Evolutionary conservation across 2,113 vertebrate species (phyloP), one percentile per base, ranked within the genome.

Genomic region (Eurystomus gularis): DNA sequence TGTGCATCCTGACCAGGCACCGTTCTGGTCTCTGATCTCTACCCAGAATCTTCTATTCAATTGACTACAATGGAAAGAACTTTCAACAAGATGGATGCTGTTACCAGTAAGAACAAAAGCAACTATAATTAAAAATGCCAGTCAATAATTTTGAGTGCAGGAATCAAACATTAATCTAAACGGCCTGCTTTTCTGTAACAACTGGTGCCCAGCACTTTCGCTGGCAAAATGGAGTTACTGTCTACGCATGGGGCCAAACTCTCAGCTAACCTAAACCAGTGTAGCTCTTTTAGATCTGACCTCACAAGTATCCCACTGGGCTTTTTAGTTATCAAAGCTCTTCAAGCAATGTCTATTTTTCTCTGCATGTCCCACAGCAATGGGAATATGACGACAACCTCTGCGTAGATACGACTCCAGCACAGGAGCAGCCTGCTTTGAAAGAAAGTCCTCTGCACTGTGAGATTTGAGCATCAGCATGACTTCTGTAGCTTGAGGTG

Each of bases 101-200:
- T 25, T 54, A 79, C 23, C 23, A 90, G 69, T 11, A 52, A 33
- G 40, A 91, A 76, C 42, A 87, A 95, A 94, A 26, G n/a, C 72
- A 77, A 46, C 77, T 23, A 15, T 57, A 88, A 94, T 92, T 92
- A 87, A 96, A 95, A 96, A 69, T 5, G 64, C 33, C 80, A 68
- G 72, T 86, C 81, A 66, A 79, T 82, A 66, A 66, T 69, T 39
- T 66, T 69, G 73, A 93, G 66, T 17, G 54, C 68, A 70, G 70
- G 49, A 91, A 68, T 68, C 57, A 75, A 75, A 65, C 57, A 28
- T 70, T 61, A 49, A 88, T 49, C 65, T 82, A 65, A 65, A 11
- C 0, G 0, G 52, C 52, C 28, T 42, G 18, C 35, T 42, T 75
- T 54, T 75, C 35, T 68, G 73, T 11, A 71, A 40, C 21, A 90